Conservation (phyloP, 2,888 invertebrate species). For the Stenodema calcarata region DNA sequence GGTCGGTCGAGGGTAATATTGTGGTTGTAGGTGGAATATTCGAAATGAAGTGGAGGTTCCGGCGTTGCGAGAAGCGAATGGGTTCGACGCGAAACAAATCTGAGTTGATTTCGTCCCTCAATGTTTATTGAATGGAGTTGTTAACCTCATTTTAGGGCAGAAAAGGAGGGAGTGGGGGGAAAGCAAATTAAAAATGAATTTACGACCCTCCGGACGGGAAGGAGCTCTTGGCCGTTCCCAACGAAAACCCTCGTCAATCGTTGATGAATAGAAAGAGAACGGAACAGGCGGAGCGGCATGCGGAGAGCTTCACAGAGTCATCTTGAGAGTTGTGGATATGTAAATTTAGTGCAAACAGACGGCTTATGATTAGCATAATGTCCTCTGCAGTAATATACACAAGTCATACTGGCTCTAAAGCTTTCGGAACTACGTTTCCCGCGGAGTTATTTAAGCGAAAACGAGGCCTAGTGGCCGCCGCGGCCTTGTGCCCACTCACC, state of each 20-base stretch:
- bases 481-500: background rate
- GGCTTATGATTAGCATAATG: conserved; percentile 44
- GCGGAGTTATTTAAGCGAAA: conserved; percentile 25
- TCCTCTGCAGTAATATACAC: conserved; percentile 46
- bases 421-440: conserved; percentile 35
- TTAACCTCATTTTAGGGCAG: background rate
- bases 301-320: background rate
- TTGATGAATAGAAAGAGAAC: conserved; percentile 16
- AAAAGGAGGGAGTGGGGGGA: background rate
- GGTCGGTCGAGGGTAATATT: no score
- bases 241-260: conserved; percentile 16
- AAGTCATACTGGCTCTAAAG: conserved; percentile 42
- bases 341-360: conserved; percentile 40
- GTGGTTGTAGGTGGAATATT: no score
- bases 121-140: background rate
- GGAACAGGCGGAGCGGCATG: background rate
- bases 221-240: background rate
- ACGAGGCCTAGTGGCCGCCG: background rate
- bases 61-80: no score
- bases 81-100: background rate
- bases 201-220: background rate
- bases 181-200: background rate
- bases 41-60: no score
- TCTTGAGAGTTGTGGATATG: conserved; percentile 48
- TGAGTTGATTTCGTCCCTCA: background rate